Conservation (phyloP, 1,140 invertebrate species). For the Centruroides sculpturatus region DNA sequence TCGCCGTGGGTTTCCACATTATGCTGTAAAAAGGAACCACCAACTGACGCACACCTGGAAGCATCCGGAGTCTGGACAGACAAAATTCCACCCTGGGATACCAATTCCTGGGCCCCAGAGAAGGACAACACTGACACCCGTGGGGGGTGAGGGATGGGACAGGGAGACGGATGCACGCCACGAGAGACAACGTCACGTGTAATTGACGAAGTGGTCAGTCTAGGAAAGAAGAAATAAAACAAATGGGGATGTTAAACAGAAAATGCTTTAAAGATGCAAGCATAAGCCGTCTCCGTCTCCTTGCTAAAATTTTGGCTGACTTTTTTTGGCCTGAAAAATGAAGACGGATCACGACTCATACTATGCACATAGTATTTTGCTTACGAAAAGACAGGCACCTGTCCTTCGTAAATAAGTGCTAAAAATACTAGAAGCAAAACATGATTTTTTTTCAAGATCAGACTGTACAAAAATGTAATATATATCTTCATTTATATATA, state of each 20-base stretch:
- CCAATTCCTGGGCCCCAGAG: conserved; percentile 7
- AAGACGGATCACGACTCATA: no score
- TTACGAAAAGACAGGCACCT: no score
- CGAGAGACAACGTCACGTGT: conserved; percentile 10
- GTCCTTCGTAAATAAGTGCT: no score
- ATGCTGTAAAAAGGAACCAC: neutral
- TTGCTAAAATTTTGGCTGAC: no score
- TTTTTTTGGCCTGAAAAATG: no score
- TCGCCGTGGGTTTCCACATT: conserved; percentile 1
- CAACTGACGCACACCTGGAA: conserved; percentile 1
- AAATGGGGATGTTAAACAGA: conserved; percentile 1
- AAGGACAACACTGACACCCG: conserved; percentile 8
- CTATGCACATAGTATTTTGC: no score
- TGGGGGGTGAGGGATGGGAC: conserved; percentile 5
- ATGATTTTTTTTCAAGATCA: no score
- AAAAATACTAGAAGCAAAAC: no score
- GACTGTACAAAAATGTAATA: no score
- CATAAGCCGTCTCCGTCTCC: neutral
- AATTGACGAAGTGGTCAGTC: conserved; percentile 9
- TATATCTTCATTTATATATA: no score
- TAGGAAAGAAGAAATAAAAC: conserved; percentile 2
- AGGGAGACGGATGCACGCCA: conserved; percentile 10
- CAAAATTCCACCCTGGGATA: conserved; percentile 1
- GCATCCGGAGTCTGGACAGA: conserved; percentile 8
- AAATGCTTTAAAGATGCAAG: neutral